These are phyloP conservation scores for Gymnoscelis rufifasciata DNA, from an alignment of 2,888 invertebrate species.

Conservation along the genomic window DNA sequence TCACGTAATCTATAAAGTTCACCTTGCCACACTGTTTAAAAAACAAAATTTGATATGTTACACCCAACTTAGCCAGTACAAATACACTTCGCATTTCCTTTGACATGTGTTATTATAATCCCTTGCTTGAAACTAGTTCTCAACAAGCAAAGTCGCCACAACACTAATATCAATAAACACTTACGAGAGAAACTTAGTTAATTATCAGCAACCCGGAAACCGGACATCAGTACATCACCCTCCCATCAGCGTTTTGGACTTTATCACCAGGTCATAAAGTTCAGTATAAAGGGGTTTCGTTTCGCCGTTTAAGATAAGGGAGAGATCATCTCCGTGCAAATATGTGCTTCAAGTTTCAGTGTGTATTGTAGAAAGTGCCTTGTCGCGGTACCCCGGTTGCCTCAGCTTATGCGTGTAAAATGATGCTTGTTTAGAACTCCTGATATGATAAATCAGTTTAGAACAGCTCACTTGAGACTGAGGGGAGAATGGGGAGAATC, in stretches of 20 bases:
- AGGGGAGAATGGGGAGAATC: slow-evolving; percentile 58
- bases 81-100: too few species aligned
- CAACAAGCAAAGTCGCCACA: slow-evolving; percentile 4
- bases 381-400: slow-evolving; percentile 56
- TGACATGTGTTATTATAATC: too few species aligned
- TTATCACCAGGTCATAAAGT: slow-evolving; percentile 35
- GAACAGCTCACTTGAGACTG: slow-evolving; percentile 68
- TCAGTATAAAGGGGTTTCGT: slow-evolving; percentile 25
- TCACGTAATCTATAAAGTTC: too few species aligned
- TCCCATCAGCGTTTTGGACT: slow-evolving; percentile 34
- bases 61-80: too few species aligned
- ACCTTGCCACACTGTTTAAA: too few species aligned
- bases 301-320: slow-evolving; percentile 39
- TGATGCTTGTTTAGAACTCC: slow-evolving; percentile 75
- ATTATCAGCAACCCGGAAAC: slow-evolving; percentile 72
- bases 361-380: slow-evolving; percentile 67
- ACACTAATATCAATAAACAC: slow-evolving; percentile 32
- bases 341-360: slow-evolving; percentile 63
- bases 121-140: not conserved
- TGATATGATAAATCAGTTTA: slow-evolving; percentile 78
- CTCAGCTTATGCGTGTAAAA: slow-evolving; percentile 77
- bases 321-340: slow-evolving; percentile 59
- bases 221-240: slow-evolving; percentile 70
- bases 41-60: too few species aligned
- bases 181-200: slow-evolving; percentile 65